These are phyloP conservation scores for Speoplatyrhinus poulsoni DNA, from an alignment of 2,113 vertebrate genomes.

Conservation along the genomic window DNA sequence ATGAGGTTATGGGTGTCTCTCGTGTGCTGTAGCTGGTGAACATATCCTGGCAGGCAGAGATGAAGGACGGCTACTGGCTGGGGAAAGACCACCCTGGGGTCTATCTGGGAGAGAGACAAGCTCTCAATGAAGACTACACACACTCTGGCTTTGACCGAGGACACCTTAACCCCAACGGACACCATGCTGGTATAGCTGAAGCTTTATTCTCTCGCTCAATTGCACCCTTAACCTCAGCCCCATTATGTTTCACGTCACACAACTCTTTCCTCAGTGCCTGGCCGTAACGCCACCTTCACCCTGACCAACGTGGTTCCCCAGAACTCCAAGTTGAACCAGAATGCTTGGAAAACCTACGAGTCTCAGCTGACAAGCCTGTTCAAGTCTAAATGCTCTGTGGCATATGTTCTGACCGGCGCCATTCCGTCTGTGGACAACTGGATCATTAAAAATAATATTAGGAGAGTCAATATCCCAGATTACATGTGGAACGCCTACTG, in stretches of 20 bases:
- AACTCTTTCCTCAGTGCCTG: slow-evolving; percentile 52
- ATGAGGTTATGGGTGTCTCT: background rate
- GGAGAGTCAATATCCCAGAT: slow-evolving; percentile 75
- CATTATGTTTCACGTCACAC: too few relatives aligned
- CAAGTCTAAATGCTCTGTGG: slow-evolving; percentile 55
- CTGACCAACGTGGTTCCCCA: slow-evolving; percentile 77
- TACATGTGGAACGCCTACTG: slow-evolving; percentile 78
- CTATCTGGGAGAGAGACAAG: slow-evolving; percentile 71
- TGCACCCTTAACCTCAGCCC: too few relatives aligned
- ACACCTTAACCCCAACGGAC: slow-evolving; percentile 77
- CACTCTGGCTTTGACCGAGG: slow-evolving; percentile 74
- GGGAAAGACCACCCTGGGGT: slow-evolving; percentile 63
- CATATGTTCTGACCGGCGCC: slow-evolving; percentile 73
- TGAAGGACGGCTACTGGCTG: slow-evolving; percentile 72
- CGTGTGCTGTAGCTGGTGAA: slow-evolving; percentile 62
- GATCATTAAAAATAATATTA: slow-evolving; percentile 74
- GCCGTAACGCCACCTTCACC: slow-evolving; percentile 76
- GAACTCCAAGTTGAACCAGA: slow-evolving; percentile 73
- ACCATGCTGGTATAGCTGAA: slow-evolving; percentile 68
- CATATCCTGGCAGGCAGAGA: slow-evolving; percentile 64
- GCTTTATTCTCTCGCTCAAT: background rate
- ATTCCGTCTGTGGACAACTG: slow-evolving; percentile 69
- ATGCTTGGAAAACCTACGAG: slow-evolving; percentile 71
- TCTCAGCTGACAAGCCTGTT: slow-evolving; percentile 62
- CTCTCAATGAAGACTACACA: slow-evolving; percentile 74